A percentile compares a stretch with the other conserved stretches of the same genome.
Conservation (phyloP, 2,113 vertebrate genomes). For the Oreocharis arfaki region DNA sequence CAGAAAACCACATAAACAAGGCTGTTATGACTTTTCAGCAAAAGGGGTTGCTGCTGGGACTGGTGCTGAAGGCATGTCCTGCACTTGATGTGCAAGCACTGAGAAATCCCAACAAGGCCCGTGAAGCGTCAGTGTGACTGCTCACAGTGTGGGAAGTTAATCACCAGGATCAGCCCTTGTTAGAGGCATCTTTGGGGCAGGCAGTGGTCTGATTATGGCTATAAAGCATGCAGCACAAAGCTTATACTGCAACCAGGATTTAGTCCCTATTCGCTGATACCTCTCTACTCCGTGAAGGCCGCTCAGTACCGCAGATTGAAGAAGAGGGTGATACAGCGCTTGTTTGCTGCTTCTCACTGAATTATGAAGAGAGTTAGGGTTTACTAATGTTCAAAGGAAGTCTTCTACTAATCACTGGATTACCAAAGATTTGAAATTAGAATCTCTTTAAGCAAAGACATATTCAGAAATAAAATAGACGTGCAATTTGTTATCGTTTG, state of each 20-base stretch:
- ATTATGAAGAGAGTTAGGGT: background rate
- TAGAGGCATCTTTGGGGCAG: background rate
- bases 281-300: background rate
- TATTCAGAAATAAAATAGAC: background rate
- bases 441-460: background rate
- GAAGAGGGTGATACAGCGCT: background rate
- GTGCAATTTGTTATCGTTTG: background rate
- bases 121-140: fast-evolving
- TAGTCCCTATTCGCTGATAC: background rate
- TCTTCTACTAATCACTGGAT: background rate
- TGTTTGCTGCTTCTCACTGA: background rate
- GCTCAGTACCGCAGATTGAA: background rate
- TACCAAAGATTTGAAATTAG: background rate
- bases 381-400: background rate
- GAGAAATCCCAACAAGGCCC: background rate
- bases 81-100: fast-evolving
- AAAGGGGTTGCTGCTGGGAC: background rate
- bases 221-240: background rate
- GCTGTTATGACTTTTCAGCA: background rate
- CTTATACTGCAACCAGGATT: background rate
- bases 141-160: background rate
- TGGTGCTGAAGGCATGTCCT: fast-evolving
- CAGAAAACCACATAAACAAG: background rate
- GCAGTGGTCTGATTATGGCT: background rate
- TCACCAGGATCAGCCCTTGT: background rate